These are phyloP conservation scores for Anolis apletophallus DNA, from an alignment of 2,797 vertebrate species.

Conservation along the genomic window DNA sequence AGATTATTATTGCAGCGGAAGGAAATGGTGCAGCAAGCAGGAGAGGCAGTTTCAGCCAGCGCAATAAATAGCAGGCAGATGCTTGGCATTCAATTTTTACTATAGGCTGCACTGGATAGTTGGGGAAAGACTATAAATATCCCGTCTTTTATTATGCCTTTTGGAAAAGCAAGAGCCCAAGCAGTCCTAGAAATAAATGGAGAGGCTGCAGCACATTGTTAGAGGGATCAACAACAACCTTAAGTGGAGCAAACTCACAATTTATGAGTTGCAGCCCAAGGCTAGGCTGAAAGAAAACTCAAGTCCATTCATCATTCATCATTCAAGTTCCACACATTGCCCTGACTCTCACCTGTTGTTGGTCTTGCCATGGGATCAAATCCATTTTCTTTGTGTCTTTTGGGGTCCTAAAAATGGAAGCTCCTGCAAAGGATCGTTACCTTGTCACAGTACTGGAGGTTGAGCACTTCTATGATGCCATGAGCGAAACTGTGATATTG, in stretches of 20 bases:
- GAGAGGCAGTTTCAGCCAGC: not conserved
- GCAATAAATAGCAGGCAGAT: conserved; percentile 11
- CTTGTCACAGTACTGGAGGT: too few relatives aligned
- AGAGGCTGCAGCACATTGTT: not conserved
- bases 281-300: not conserved
- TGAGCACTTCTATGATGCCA: too few relatives aligned
- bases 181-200: not conserved
- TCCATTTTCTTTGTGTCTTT: not conserved
- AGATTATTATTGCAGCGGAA: conserved; percentile 14
- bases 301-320: not conserved
- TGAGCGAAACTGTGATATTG: too few relatives aligned
- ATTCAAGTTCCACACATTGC: not conserved
- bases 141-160: not conserved
- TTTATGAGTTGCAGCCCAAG: not conserved
- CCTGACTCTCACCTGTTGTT: not conserved
- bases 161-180: not conserved
- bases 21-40: not conserved
- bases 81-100: conserved; percentile 31
- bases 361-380: not conserved
- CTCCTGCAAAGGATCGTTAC: too few relatives aligned
- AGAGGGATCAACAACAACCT: not conserved
- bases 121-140: conserved; percentile 19
- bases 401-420: too few relatives aligned
- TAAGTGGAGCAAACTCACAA: not conserved
- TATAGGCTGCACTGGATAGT: not conserved